Base-by-base conservation (phyloP, 2,113 vertebrate genomes). In the Montifringilla adamsi region DNA sequence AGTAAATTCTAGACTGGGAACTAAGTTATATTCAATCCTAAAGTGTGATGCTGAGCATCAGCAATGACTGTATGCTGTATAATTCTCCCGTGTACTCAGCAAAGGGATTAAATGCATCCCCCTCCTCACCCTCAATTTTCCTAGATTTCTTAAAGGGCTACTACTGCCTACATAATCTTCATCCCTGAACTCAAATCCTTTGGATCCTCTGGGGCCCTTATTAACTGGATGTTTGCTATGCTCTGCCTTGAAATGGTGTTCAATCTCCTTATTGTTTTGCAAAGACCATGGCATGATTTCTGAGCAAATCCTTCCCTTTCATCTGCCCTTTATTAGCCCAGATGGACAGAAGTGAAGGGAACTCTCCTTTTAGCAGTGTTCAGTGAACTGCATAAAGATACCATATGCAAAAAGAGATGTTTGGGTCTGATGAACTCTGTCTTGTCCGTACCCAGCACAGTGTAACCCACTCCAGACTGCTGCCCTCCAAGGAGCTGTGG, bases 131-230 rank as follows among this genome's bases (percentile, higher is more conserved):
- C 83, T 81, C 68, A 68, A 13, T 90, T 84, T 95, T 96, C 85
- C 79, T 78, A 89, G 83, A 87, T 84, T 80, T 47, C 79, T 96
- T 95, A 94, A 96, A 96, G 92, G 90, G 88, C 88, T 96, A 94
- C 88, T 78, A 81, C 86, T 75, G 82, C 85, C 92, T 94, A 68
- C 74, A 77, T 86, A 93, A 90, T 90, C 88, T 95, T 95, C 94
- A 93, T 90, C 69, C 41, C 85, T 77, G 52, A 91, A 90, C 55
- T 81, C 70, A 94, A 97, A 97, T 83, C 75, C 82, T 90, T 87
- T 35, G 33, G 73, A 90, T 89, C 64, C 92, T 96, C 90, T 64
- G 85, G 64, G 90, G 90, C 83, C 87, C 90, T 96, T 95, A 94
- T 94, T 96, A 96, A 76, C 67, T 56, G 75, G 73, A 86, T 63